These are phyloP conservation scores for Mythimna albipuncta DNA, from an alignment of 2,888 invertebrate genomes.

Conservation along the genomic window DNA sequence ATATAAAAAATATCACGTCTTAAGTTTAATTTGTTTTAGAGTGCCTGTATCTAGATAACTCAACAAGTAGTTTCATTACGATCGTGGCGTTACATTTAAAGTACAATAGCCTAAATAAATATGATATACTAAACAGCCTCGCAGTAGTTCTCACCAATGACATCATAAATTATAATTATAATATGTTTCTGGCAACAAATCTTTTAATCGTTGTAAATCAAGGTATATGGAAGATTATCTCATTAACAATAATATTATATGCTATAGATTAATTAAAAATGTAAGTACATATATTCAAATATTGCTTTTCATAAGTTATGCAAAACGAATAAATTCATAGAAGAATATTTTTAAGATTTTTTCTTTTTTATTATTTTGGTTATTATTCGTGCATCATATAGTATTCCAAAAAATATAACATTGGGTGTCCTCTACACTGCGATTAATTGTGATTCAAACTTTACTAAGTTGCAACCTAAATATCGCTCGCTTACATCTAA, in stretches of 20 bases:
- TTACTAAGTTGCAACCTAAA: slow-evolving; percentile 81
- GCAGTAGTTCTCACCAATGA: slow-evolving; percentile 15
- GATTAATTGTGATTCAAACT: slow-evolving; percentile 64
- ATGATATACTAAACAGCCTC: slow-evolving; percentile 26
- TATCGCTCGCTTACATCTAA: slow-evolving; percentile 79
- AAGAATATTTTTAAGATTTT: slow-evolving; percentile 39
- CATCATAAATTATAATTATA: slow-evolving; percentile 31
- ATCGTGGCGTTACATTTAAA: slow-evolving; percentile 21
- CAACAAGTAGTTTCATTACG: slow-evolving; percentile 25
- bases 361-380: slow-evolving; percentile 5
- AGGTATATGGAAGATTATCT: slow-evolving; percentile 25
- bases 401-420: slow-evolving; percentile 46
- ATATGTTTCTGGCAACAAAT: slow-evolving; percentile 29
- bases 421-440: slow-evolving; percentile 59
- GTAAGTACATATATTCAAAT: slow-evolving; percentile 39
- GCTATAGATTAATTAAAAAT: slow-evolving; percentile 39
- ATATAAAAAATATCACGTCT: slow-evolving; percentile 54
- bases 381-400: slow-evolving; percentile 39
- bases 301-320: slow-evolving; percentile 37
- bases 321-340: slow-evolving; percentile 44
- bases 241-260: slow-evolving; percentile 36
- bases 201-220: slow-evolving; percentile 7
- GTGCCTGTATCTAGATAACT: slow-evolving; percentile 40
- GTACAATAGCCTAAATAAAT: slow-evolving; percentile 45
- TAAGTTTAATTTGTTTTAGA: slow-evolving; percentile 35